Conservation (phyloP, 1,140 invertebrate genomes). For the Ericerus pela region DNA sequence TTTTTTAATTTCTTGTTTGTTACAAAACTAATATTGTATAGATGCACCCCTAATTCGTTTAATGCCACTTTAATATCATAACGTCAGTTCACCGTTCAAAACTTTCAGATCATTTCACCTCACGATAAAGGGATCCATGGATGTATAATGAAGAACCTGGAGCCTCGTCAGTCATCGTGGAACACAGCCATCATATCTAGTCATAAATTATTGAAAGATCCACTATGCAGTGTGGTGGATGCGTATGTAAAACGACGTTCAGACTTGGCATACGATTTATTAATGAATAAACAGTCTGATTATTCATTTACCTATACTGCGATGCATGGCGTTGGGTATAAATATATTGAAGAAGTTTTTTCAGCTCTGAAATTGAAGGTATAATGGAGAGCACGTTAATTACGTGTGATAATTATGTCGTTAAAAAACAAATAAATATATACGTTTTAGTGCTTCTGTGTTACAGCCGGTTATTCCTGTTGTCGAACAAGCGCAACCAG, state of each 20-base stretch:
- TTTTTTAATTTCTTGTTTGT: too few relatives aligned
- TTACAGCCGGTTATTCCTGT: conserved; percentile 48
- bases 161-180: conserved; percentile 55
- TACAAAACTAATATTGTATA: too few relatives aligned
- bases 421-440: not conserved
- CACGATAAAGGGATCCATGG: conserved; percentile 78
- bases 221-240: conserved; percentile 41
- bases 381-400: too few relatives aligned
- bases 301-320: conserved; percentile 80
- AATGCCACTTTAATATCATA: too few relatives aligned
- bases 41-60: too few relatives aligned
- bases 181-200: conserved; percentile 31
- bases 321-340: conserved; percentile 93
- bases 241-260: conserved; percentile 49
- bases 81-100: too few relatives aligned
- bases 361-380: conserved; percentile 53
- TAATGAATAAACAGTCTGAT: conserved; percentile 42
- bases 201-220: conserved; percentile 32
- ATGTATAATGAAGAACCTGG: conserved; percentile 59
- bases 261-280: conserved; percentile 36
- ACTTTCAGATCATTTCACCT: conserved; percentile 88
- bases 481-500: conserved; percentile 65
- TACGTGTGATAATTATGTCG: not conserved
- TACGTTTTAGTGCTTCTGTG: not conserved
- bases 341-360: conserved; percentile 62